Evolutionary conservation across 2,797 vertebrate genomes (phyloP).

Genomic region (Steatocranus sp.): DNA sequence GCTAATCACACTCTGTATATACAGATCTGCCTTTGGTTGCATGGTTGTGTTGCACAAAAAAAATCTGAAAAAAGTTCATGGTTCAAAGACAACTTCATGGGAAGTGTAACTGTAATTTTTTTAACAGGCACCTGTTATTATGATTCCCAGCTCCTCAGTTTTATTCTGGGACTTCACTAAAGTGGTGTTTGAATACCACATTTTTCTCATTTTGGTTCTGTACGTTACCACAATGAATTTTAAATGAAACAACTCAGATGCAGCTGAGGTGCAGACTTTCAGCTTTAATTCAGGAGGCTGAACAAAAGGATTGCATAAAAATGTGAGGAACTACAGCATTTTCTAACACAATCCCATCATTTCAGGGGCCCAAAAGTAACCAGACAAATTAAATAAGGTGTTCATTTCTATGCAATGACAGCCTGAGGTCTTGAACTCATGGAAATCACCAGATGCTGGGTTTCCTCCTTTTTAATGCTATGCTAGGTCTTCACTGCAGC

Average conservation of each 20-base stretch:
- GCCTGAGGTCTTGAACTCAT: accelerated
- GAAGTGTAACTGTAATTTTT: background rate
- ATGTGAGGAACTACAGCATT: accelerated
- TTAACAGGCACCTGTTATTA: background rate
- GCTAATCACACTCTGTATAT: background rate
- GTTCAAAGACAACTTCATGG: accelerated
- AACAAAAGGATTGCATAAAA: background rate
- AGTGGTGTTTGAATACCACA: background rate
- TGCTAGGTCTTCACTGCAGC: background rate
- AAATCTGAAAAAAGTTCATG: background rate
- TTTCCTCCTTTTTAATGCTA: background rate
- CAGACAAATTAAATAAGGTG: background rate
- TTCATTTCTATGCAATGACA: background rate
- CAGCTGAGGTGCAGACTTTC: background rate
- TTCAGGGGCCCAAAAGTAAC: background rate
- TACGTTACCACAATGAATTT: background rate
- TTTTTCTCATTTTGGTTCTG: accelerated
- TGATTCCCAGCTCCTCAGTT: background rate
- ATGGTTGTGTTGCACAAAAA: background rate
- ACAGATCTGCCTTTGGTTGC: background rate
- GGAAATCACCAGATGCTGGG: background rate
- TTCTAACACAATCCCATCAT: background rate
- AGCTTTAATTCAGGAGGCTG: background rate
- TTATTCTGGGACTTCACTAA: background rate
- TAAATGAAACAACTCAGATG: background rate